Conservation (phyloP, 2,113 vertebrate genomes). For the Lamprotornis superbus region DNA sequence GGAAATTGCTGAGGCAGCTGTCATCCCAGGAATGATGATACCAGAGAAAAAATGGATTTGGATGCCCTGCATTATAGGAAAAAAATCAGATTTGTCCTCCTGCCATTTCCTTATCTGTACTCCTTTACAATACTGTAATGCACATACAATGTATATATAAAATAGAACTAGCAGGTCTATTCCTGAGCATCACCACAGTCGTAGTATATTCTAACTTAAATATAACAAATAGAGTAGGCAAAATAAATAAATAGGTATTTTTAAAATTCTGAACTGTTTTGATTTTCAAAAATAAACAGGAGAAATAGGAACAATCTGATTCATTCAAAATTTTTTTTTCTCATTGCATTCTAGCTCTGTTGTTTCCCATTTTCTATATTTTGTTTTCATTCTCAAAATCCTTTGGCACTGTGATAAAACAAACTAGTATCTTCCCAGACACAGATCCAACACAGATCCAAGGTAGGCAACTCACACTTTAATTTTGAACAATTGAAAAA, state of each 20-base stretch:
- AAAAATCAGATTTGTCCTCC: not conserved
- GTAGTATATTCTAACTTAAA: not conserved
- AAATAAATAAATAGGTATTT: not conserved
- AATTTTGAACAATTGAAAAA: not conserved
- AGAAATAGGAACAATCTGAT: not conserved
- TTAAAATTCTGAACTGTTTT: not conserved
- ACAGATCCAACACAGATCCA: not conserved
- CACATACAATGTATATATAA: not conserved
- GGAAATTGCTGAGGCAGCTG: not conserved
- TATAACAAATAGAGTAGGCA: not conserved
- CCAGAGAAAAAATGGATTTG: not conserved
- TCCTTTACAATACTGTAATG: not conserved
- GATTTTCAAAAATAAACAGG: not conserved
- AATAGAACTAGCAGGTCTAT: not conserved
- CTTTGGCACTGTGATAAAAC: not conserved
- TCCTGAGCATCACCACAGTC: not conserved
- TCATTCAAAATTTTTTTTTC: not conserved
- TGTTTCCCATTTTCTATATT: not conserved
- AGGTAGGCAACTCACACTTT: not conserved
- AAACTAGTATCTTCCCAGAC: not conserved
- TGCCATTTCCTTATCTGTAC: not conserved
- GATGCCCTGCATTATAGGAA: not conserved
- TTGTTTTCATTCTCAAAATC: not conserved
- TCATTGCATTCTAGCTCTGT: not conserved
- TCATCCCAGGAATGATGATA: not conserved